Base-by-base conservation (phyloP, 1,140 invertebrate genomes). In the Camponotus floridanus region DNA sequence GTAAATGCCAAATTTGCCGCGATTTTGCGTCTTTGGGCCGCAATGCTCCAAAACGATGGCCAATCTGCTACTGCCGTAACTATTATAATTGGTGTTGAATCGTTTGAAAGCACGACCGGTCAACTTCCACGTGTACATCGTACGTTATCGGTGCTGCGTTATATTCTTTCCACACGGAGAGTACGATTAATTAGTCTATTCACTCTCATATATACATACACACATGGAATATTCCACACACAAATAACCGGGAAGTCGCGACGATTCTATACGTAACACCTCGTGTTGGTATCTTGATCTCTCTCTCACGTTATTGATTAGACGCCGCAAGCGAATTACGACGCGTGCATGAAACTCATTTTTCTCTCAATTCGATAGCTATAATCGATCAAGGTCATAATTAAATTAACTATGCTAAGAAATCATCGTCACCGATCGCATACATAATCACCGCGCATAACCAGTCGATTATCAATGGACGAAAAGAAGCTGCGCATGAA, bases 101-200 rank as follows among this genome's bases (percentile, higher is more conserved):
- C 79, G 83, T 48, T 67, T 79, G 0, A 81, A 26, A 55, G 76
- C 48, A 1, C 79, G 21, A 31, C 86, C 45, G 4, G 83, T 80
- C 18, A 59, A 39, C 68, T 86, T 84, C 48, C 70, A 61, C 57
- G 73, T 59, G 13, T 88, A 88, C 89, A 90, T 90, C 7, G 11
- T 76, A 74, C 36, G 11, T 8, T 1, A 7, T 11, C 73, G 39
- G 15, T 2, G 7, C 26, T 18, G 55, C 7, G 48, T 18, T 55
- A n/a, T 18, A 7, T 64, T 48, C 21, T 48, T 48, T 48, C 9
- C 42, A 39, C 18, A 62, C 70, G 70, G 6, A 57, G 21, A 76
- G 8, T 13, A 8, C 48, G 18, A 36, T 18, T 21, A 21, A 6
- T 26, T 39, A 31, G 18, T 64, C 6, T 9, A 26, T 55, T 15